Evolutionary conservation across 1,140 invertebrate species (phyloP), one percentile per base, ranked within the genome.

Genomic region (Dolichoris vasculosae): DNA sequence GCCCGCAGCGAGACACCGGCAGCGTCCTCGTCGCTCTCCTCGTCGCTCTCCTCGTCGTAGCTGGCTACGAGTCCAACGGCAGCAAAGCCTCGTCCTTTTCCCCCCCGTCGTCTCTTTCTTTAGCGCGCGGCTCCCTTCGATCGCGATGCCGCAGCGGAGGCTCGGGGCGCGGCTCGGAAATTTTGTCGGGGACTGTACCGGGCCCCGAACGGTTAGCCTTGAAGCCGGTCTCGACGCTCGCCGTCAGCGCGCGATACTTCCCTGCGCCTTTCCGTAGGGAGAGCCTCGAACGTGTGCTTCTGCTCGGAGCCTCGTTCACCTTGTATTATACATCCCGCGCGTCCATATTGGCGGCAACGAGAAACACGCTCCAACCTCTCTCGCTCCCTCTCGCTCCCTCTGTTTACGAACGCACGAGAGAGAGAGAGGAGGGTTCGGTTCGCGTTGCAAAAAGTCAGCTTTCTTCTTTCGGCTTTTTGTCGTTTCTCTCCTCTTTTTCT

Each of bases 181-280:
- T 87, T 79, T 6, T 76, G 64, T 7, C 43, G 20, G 51, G 43
- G 89, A 90, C 89, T 90, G 88, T 90, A 90, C 76, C 64, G 85
- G 89, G 89, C 69, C 88, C 46, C 83, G 88, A 89, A 90, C 86
- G 90, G 88, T 89, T 90, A 90, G 89, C 90, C 90, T 90, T 90
- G 90, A 90, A 89, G 89, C 88, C 86, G 85, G 86, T 87, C 87
- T 76, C 59, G 55, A 20, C 51, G 20, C 69, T 71, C 80, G 80
- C 48, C 71, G 9, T 32, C 71, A 40, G 48, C 71, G 43, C 73
- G 35, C 73, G 69, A 55, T 69, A 78, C 86, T 81, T 40, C 69
- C 76, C n/a, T 9, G 20, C 30, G 51, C 35, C 75, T 86, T 87
- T 86, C 81, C 80, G 75, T 30, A 76, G 82, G 86, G 86, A 86